Conservation (phyloP, 2,888 invertebrate species). For the Hipparchia sbordonii region DNA sequence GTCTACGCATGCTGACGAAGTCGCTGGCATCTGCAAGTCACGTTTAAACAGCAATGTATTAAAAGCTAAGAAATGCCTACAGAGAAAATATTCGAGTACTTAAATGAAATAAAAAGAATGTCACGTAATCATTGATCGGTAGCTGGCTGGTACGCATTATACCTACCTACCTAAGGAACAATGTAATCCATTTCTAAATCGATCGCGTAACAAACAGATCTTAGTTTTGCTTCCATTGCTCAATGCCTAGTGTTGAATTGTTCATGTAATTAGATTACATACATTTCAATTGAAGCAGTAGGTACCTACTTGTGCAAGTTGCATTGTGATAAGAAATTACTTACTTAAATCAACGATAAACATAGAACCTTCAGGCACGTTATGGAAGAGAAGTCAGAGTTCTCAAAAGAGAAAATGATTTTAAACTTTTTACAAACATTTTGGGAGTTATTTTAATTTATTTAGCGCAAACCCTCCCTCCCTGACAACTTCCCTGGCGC, state of each 20-base stretch:
- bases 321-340: background rate
- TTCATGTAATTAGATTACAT: slow-evolving; percentile 24
- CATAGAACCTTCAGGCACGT: background rate
- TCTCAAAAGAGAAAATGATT: too few relatives aligned
- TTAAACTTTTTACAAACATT: too few relatives aligned
- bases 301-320: background rate
- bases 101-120: background rate
- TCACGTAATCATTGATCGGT: slow-evolving; percentile 12
- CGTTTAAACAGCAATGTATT: too few relatives aligned
- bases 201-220: slow-evolving; percentile 18
- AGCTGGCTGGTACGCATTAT: background rate
- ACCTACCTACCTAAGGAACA: slow-evolving; percentile 2
- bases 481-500: too few relatives aligned
- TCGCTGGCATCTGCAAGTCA: too few relatives aligned
- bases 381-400: too few relatives aligned
- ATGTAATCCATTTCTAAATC: slow-evolving; percentile 28
- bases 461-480: too few relatives aligned
- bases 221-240: slow-evolving; percentile 17
- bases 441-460: too few relatives aligned
- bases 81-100: too few relatives aligned
- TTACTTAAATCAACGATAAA: background rate
- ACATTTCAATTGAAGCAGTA: slow-evolving; percentile 9
- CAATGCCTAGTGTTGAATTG: slow-evolving; percentile 9
- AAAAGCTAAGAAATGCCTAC: too few relatives aligned
- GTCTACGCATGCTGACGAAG: too few relatives aligned